phyloP scores from a whole-genome alignment of 1,140 invertebrate genomes.

The Cotesia chilonis region DNA sequence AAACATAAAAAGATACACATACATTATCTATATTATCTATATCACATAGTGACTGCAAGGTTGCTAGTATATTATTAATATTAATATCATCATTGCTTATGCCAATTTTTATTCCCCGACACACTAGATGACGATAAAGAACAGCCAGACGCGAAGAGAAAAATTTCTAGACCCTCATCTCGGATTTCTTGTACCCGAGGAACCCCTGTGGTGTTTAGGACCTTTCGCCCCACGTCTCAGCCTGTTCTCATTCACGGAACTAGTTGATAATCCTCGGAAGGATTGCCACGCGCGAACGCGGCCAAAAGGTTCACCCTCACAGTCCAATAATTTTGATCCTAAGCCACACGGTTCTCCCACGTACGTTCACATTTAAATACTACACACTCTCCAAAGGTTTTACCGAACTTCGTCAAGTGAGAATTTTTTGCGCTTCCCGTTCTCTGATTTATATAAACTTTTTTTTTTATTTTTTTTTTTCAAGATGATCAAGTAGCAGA shows the following conservation, averaged over 20 bases:
- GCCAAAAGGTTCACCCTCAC: constrained; percentile 10
- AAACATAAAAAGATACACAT: not conserved
- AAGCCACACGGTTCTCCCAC: constrained; percentile 19
- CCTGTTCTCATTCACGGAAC: constrained; percentile 30
- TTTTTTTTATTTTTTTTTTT: not conserved
- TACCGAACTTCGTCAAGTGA: not conserved
- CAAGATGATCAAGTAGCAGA: constrained; percentile 4
- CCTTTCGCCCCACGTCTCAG: constrained; percentile 16
- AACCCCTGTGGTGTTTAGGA: constrained; percentile 30
- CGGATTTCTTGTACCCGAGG: constrained; percentile 32
- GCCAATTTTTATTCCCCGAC: constrained; percentile 10
- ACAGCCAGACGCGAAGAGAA: constrained; percentile 18
- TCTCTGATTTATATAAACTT: not conserved
- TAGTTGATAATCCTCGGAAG: constrained; percentile 38
- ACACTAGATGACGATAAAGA: constrained; percentile 18
- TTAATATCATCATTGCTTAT: not conserved
- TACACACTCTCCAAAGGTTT: not conserved
- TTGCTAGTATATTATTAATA: not conserved
- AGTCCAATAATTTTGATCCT: constrained; percentile 22
- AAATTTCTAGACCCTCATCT: constrained; percentile 28
- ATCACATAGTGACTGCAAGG: too few species aligned
- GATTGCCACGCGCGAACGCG: constrained; percentile 39
- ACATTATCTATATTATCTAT: too few species aligned
- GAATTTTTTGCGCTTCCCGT: not conserved
- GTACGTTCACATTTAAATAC: constrained; percentile 23